Base-by-base conservation (phyloP, 2,888 invertebrate species). In the Philereme vetulata region DNA sequence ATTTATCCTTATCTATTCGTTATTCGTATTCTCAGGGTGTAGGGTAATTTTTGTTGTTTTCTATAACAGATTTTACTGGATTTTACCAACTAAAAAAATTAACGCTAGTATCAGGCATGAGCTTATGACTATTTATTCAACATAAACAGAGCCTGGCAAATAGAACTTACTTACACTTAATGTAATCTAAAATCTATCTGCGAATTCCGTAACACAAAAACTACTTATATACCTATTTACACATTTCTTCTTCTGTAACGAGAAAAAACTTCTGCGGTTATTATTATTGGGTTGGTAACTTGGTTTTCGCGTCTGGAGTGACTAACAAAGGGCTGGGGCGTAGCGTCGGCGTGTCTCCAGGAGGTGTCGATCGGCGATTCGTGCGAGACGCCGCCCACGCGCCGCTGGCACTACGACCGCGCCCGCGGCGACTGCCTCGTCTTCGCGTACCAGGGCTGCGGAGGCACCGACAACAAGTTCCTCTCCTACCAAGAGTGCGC, bases 401-500 rank as follows among this genome's bases (percentile, higher is more conserved):
- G 94, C 67, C 94, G 96, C 77, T 97, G 95, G 95, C 94, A 94
- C 93, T 97, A 95, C 86, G 95, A 95, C 85, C 93, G 94, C 67
- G 89, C 90, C 52, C 90, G 93, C 70, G 95, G 93, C 70, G 94
- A 94, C 76, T 98, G 98, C 87, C 86, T 94, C 69, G 93, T 94
- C 56, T 98, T 98, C 91, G 94, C 95, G 77, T 98, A 96, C 92
- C 94, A 94, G 68, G 98, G 98, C 88, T 98, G 98, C 88, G 95
- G 95, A 66, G 98, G 97, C 76, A 97, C 96, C 88, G 94, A 93
- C 78, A 98, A 98, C 93, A 96, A 96, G 92, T 97, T 97, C 94
- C 93, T 90, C 82, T 94, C 95, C 57, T 94, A 94, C 87, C 94
- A 95, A 74, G 93, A 94, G 76, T 97, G 97, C 87, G 86, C 93